A percentile compares a stretch with the other conserved stretches of the same genome.
phyloP scores from a whole-genome alignment of 2,113 vertebrate species.

The Pitta sordida region DNA sequence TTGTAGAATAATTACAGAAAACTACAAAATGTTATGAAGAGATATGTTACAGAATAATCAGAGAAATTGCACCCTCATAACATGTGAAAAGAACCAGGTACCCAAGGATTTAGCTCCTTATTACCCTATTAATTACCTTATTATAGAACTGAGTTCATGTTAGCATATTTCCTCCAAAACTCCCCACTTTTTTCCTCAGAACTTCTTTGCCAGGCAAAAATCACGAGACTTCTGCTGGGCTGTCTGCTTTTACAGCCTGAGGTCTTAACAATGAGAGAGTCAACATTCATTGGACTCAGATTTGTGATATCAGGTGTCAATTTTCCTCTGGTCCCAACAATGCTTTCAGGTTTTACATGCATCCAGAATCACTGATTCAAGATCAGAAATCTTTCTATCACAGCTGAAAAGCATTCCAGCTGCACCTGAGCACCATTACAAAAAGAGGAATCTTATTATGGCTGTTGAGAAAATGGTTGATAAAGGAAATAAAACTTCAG shows the following conservation, averaged over 20 bases:
- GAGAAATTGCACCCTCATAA: neutral
- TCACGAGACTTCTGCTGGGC: neutral
- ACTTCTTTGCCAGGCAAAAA: neutral
- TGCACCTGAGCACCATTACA: neutral
- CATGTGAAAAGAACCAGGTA: neutral
- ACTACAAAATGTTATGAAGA: neutral
- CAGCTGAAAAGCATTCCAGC: neutral
- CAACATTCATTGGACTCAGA: rapidly evolving
- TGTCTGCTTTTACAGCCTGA: neutral
- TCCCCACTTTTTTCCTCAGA: neutral
- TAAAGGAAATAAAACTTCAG: neutral
- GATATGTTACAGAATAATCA: neutral
- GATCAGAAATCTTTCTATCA: neutral
- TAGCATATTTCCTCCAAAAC: neutral
- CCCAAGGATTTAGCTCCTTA: neutral
- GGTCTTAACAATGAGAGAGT: neutral
- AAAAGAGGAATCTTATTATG: neutral
- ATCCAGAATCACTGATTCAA: neutral
- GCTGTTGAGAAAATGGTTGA: neutral
- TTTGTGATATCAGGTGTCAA: neutral
- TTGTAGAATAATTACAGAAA: neutral
- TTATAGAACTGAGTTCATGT: neutral
- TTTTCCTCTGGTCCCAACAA: neutral
- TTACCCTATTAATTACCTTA: neutral
- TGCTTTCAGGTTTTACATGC: neutral